These are phyloP conservation scores for Oncorhynchus clarkii DNA, from an alignment of 2,113 vertebrate species.

Conservation along the genomic window DNA sequence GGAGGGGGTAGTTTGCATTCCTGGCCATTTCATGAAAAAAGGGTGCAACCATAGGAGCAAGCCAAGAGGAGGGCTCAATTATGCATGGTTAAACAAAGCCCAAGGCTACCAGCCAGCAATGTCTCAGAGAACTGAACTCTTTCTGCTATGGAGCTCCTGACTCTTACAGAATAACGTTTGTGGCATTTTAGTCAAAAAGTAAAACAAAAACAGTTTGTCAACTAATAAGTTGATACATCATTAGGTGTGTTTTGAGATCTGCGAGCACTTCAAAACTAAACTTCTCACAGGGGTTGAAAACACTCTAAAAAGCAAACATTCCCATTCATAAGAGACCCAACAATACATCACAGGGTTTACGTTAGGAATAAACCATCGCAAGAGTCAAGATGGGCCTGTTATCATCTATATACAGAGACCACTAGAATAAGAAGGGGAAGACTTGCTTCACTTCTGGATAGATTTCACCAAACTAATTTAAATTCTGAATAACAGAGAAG, in stretches of 20 bases:
- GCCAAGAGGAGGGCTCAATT: conserved; percentile 79
- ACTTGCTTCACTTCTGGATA: not conserved
- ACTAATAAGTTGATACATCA: conserved; percentile 45
- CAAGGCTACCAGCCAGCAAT: conserved; percentile 67
- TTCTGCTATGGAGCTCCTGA: conserved; percentile 33
- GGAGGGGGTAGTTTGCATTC: conserved; percentile 78
- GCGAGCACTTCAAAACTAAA: conserved; percentile 58
- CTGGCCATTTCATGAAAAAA: conserved; percentile 80
- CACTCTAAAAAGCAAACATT: conserved; percentile 58
- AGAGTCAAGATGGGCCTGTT: conserved; percentile 34
- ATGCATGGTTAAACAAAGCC: conserved; percentile 76
- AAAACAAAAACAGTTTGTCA: conserved; percentile 38
- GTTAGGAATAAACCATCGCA: conserved; percentile 58
- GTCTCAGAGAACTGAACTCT: conserved; percentile 65
- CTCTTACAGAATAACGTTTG: conserved; percentile 29
- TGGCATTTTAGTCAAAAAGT: not conserved
- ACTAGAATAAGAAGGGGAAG: conserved; percentile 3
- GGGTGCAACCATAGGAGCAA: conserved; percentile 81
- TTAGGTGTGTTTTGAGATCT: conserved; percentile 63
- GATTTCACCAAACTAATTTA: conserved; percentile 6
- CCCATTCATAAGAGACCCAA: conserved; percentile 63
- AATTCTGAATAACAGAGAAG: not conserved
- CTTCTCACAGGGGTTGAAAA: conserved; percentile 55
- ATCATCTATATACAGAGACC: conserved; percentile 6
- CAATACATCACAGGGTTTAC: conserved; percentile 54